Evolutionary conservation across 2,888 invertebrate species (phyloP), one percentile per base, ranked within the genome.

Genomic region (Heliothis peltigera): DNA sequence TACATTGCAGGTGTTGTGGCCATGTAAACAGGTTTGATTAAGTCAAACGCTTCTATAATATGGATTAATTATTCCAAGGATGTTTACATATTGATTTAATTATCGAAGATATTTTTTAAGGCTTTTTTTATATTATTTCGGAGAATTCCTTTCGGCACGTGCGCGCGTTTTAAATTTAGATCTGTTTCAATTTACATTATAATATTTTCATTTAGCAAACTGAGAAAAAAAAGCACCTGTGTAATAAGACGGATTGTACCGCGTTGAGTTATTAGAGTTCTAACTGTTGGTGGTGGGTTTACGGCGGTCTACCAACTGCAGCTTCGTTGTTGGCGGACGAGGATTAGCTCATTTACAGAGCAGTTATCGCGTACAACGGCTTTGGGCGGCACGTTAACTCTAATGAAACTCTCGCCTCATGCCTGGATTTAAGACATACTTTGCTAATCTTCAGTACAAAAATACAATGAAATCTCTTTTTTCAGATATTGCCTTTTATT

Each of bases 321-420:
- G 56, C 66, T 51, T 58, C 59, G 47, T 79, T 69, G 64, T 59
- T 65, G 44, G 52, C 46, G 18, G 42, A 51, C 63, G 55, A 48
- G 49, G 58, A 73, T 76, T 69, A 58, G 54, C 58, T 65, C 64
- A 55, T 75, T 80, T 66, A 59, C 57, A 47, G 61, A 49, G 56
- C 43, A 59, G 68, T 74, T 74, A 63, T 60, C 57, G 63, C 49
- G 49, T 17, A 47, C 61, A 62, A 74, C 68, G 43, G 73, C 57
- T 64, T 51, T 46, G 51, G 48, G 64, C 39, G 28, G 51, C 48
- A 48, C 46, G 39, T 53, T 49, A 46, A 55, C 6, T 64, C 39
- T 78, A 74, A 80, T 80, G 74, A 74, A 79, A 71, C 43, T 44
- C 47, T 57, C n/a, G n/a, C 53, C 52, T 35, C 42, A 15, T 12